A percentile compares a stretch with the other conserved stretches of the same genome.
phyloP scores from a whole-genome alignment of 2,888 invertebrate species.

The Leistus spinibarbis region DNA sequence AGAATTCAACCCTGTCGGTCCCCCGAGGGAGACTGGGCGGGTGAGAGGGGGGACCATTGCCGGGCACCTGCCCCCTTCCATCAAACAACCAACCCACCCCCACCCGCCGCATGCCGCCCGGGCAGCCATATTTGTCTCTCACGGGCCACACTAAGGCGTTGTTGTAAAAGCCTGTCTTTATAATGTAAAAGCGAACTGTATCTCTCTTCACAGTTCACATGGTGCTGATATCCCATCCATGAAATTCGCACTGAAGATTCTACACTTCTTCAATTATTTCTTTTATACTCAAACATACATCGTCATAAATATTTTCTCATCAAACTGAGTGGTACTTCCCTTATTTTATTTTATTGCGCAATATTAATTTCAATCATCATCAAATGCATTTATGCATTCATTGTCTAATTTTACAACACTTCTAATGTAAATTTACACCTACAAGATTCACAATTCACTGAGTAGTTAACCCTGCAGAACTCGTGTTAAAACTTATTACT shows the following conservation, averaged over 20 bases:
- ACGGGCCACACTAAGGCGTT: conserved; percentile 8
- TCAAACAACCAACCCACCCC: conserved; percentile 9
- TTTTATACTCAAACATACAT: no score
- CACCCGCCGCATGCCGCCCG: background rate
- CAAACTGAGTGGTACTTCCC: no score
- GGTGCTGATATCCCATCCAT: background rate
- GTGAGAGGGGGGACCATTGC: background rate
- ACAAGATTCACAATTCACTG: no score
- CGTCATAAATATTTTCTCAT: no score
- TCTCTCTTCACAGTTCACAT: background rate
- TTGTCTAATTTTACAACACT: no score
- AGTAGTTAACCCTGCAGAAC: no score
- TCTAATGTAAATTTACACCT: no score
- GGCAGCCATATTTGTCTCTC: conserved; percentile 22
- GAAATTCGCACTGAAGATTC: background rate
- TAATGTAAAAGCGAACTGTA: background rate
- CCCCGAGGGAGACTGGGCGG: background rate
- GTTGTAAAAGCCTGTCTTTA: background rate
- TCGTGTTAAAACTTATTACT: no score
- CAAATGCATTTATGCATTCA: no score
- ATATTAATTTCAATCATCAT: no score
- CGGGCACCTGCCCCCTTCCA: conserved; percentile 22
- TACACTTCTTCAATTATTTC: background rate
- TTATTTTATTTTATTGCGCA: no score
- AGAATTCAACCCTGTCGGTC: conserved; percentile 26